Evolutionary conservation across 2,797 vertebrate genomes (phyloP).

Genomic region (Spea hammondii): DNA sequence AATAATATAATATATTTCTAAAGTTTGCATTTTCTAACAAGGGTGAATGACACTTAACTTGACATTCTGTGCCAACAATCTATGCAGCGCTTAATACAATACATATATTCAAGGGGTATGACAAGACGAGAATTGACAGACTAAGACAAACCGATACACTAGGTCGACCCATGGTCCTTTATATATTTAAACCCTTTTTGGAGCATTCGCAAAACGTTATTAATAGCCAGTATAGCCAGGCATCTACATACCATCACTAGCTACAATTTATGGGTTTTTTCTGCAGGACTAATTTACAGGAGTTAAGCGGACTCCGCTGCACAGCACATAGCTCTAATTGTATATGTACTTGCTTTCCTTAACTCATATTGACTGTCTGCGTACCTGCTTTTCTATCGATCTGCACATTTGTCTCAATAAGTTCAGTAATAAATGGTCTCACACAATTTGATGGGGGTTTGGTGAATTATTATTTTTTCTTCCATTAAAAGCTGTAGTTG

Average conservation of each 20-base stretch:
- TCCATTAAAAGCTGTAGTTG: neutral
- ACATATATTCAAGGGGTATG: too few relatives aligned
- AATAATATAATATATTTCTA: too few relatives aligned
- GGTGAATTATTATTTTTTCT: neutral
- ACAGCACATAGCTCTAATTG: conserved; percentile 14
- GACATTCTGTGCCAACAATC: too few relatives aligned
- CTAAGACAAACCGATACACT: too few relatives aligned
- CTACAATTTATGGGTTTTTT: neutral
- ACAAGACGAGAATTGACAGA: too few relatives aligned
- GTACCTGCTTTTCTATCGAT: conserved; percentile 19
- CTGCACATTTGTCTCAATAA: conserved; percentile 1
- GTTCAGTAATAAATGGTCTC: neutral
- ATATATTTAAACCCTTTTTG: too few relatives aligned
- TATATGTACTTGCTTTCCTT: neutral
- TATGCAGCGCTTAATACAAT: too few relatives aligned
- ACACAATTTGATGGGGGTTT: neutral
- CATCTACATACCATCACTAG: neutral
- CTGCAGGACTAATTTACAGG: neutral
- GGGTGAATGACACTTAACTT: too few relatives aligned
- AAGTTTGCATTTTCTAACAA: too few relatives aligned
- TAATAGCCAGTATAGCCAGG: neutral
- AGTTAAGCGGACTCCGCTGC: neutral
- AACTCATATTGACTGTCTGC: conserved; percentile 22
- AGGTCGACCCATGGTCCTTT: too few relatives aligned
- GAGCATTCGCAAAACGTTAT: neutral